phyloP scores from a whole-genome alignment of 2,113 vertebrate species.

The Setophaga kirtlandii region DNA sequence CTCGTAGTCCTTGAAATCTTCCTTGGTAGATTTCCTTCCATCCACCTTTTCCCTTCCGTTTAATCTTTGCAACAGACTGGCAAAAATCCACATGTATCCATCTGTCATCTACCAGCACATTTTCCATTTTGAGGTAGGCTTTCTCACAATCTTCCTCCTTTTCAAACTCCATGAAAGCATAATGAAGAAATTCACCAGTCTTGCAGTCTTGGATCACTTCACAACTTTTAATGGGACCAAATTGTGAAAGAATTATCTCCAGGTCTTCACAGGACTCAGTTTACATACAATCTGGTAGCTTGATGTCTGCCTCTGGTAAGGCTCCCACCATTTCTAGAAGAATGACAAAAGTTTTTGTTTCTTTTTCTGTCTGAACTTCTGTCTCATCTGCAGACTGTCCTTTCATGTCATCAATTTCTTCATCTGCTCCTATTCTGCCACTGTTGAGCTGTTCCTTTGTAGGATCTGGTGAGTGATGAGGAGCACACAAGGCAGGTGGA shows the following conservation, averaged over 20 bases:
- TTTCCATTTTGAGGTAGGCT: background rate
- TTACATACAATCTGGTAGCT: conserved; percentile 96
- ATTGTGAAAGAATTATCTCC: conserved; percentile 95
- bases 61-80: background rate
- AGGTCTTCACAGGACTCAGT: conserved; percentile 95
- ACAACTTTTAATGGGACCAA: conserved; percentile 86
- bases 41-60: background rate
- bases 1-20: background rate
- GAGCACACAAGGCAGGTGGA: conserved; percentile 84
- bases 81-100: background rate
- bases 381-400: conserved; percentile 85
- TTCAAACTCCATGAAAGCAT: background rate
- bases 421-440: conserved; percentile 94
- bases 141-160: background rate
- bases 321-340: conserved; percentile 97
- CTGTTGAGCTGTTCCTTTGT: conserved; percentile 92
- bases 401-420: conserved; percentile 84
- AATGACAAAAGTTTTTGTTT: conserved; percentile 92
- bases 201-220: background rate
- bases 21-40: background rate
- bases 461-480: conserved; percentile 90
- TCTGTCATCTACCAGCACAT: background rate
- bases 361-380: conserved; percentile 87
- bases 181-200: background rate
- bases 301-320: conserved; percentile 90